Evolutionary conservation across 2,888 invertebrate species (phyloP).

Genomic region (Heliconius cydno): DNA sequence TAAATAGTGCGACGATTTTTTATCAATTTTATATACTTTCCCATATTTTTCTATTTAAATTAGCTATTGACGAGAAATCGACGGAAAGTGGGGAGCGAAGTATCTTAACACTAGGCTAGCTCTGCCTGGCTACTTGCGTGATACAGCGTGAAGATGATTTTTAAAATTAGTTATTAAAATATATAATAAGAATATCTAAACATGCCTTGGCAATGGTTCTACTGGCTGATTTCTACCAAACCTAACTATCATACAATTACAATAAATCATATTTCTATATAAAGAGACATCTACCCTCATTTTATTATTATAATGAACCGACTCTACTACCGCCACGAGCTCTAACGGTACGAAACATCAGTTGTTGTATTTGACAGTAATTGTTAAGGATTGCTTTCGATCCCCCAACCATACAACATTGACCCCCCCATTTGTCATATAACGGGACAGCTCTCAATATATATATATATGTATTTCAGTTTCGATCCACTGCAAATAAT

Average conservation of each 20-base stretch:
- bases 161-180: too few relatives aligned
- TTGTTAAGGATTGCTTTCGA: constrained; percentile 66
- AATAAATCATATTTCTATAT: constrained; percentile 19
- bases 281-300: constrained; percentile 22
- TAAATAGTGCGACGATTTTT: too few relatives aligned
- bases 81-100: too few relatives aligned
- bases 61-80: too few relatives aligned
- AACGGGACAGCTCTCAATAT: constrained; percentile 7
- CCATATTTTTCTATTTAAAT: too few relatives aligned
- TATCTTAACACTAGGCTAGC: too few relatives aligned
- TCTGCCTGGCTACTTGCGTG: too few relatives aligned
- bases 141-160: too few relatives aligned
- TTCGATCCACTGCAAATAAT: constrained; percentile 28
- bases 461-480: not conserved
- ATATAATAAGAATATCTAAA: too few relatives aligned
- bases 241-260: not conserved
- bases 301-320: constrained; percentile 40
- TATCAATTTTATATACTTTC: too few relatives aligned
- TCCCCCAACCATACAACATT: constrained; percentile 44
- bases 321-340: constrained; percentile 52
- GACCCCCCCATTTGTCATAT: constrained; percentile 35
- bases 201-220: too few relatives aligned
- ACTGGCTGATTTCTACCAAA: not conserved
- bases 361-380: constrained; percentile 79
- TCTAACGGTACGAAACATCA: constrained; percentile 66